Conservation (phyloP, 2,113 vertebrate species). For the Tor tambroides region DNA sequence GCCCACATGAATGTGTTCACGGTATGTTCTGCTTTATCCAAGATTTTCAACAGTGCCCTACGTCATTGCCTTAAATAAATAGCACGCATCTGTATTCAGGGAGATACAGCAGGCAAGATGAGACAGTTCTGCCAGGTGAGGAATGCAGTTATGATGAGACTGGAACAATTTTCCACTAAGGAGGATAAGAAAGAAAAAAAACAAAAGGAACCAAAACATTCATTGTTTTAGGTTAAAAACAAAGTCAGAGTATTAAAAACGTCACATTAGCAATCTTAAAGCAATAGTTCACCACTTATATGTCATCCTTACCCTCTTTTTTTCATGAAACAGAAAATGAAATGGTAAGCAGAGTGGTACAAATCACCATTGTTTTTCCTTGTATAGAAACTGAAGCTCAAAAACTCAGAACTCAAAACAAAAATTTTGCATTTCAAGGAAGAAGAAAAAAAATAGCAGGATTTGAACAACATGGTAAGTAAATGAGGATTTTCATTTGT, state of each 20-base stretch:
- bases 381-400: neutral
- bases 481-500: neutral
- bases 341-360: too few species aligned
- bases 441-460: neutral
- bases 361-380: too few species aligned
- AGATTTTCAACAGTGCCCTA: slow-evolving; percentile 34
- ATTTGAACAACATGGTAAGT: neutral
- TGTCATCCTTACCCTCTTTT: too few species aligned
- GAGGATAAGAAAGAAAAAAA: neutral
- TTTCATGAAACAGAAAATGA: too few species aligned
- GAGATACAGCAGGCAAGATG: neutral
- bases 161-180: too few species aligned
- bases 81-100: neutral
- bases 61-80: slow-evolving; percentile 34
- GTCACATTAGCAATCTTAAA: neutral
- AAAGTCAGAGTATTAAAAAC: neutral
- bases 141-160: neutral
- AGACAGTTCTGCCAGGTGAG: neutral
- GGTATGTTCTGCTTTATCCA: slow-evolving; percentile 13
- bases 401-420: too few species aligned
- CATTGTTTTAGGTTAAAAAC: neutral
- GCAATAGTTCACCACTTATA: too few species aligned
- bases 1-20: slow-evolving; percentile 5
- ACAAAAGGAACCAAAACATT: neutral
- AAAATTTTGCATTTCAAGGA: neutral